Evolutionary conservation across 2,888 invertebrate species (phyloP), one percentile per base, ranked within the genome.

Genomic region (Drosophila antonietae): DNA sequence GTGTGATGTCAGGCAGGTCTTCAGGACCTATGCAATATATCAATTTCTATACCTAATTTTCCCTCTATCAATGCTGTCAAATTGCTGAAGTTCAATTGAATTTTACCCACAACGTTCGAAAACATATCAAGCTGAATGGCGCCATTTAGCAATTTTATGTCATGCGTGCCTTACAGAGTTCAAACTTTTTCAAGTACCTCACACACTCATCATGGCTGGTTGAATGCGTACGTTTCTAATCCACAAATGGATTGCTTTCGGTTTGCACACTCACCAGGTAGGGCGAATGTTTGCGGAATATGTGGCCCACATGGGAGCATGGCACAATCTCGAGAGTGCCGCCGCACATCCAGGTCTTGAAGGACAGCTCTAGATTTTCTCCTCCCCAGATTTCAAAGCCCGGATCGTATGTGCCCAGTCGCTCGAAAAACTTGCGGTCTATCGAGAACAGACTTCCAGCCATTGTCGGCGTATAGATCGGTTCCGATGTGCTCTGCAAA

Each of bases 341-440:
- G 64, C 99, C 99, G 91, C 99, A 99, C 99, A 99, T 99, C 99
- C 99, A 99, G 10, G 98, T 98, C 95, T 99, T 99, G 93, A 99
- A 99, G 0, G 99, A 99, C 28, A 99, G 94, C 93, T 99, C 99
- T 75, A 99, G 94, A 93, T 99, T 99, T 93, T 99, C 98, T 51
- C 99, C 98, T 73, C 99, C 99, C 99, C 99, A 99, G 89, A 99
- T 99, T 93, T 99, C 99, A 93, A 99, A 99, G 15, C 99, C 99
- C 58, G 98, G 97, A 93, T 99, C 99, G 93, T 99, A 99, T 37
- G 98, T 98, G 62, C 99, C 99, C 43, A 99, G 94, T 78, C 95
- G 95, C 93, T 98, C 97, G 93, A 99, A 99, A 93, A 98, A 99
- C 73, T 95, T 95, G 90, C 96, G 96, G 93, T 98, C 97, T 80